These are phyloP conservation scores for Malacoctenus gilli DNA, from an alignment of 2,797 vertebrate genomes.

Conservation along the genomic window DNA sequence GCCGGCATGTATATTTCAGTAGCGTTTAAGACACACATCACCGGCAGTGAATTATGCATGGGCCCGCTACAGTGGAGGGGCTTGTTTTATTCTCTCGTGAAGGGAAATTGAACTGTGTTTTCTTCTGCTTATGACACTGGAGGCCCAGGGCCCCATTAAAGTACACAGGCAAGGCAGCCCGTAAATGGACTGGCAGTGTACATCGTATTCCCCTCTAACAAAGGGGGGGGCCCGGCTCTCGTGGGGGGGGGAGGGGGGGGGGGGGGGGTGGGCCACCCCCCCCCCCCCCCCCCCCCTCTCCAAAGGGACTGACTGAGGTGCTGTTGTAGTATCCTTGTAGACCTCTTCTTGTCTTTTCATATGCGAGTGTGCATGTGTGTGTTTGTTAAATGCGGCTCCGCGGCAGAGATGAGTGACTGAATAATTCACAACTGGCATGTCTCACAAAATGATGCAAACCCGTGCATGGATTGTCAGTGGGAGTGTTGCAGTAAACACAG, in stretches of 20 bases:
- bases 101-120: conserved; percentile 85
- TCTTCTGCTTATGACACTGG: conserved; percentile 68
- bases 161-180: conserved; percentile 56
- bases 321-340: conserved; percentile 70
- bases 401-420: conserved; percentile 81
- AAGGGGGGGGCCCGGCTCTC: conserved; percentile 48
- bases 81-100: conserved; percentile 85
- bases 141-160: conserved; percentile 72
- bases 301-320: conserved; percentile 68
- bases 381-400: conserved; percentile 77
- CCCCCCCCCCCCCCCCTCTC: conserved; percentile 66
- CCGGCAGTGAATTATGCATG: conserved; percentile 94
- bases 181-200: conserved; percentile 67
- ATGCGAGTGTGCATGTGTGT: conserved; percentile 60
- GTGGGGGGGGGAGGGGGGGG: conserved; percentile 29
- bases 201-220: conserved; percentile 50
- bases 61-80: conserved; percentile 81
- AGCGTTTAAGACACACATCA: conserved; percentile 91
- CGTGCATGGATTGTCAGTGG: conserved; percentile 77
- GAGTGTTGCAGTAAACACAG: conserved; percentile 80
- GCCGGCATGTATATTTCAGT: conserved; percentile 96
- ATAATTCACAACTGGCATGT: conserved; percentile 85
- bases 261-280: too few relatives aligned
- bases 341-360: conserved; percentile 59
- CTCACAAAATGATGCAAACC: conserved; percentile 82